Evolutionary conservation across 2,113 vertebrate genomes (phyloP).

Genomic region (Cebidichthys violaceus): DNA sequence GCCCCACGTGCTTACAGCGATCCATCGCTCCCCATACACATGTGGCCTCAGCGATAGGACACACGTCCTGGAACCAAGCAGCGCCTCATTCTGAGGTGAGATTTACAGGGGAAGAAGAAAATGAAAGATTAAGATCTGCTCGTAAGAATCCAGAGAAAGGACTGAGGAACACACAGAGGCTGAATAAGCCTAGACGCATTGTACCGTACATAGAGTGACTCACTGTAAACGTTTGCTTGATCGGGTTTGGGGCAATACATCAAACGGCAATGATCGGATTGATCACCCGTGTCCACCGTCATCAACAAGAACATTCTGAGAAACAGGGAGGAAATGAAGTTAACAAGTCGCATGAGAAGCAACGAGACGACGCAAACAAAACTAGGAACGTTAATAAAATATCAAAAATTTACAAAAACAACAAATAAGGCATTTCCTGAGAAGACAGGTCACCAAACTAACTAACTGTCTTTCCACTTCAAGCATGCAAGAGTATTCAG

Average conservation of each 20-base stretch:
- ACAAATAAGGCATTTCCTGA: neutral
- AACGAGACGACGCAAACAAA: neutral
- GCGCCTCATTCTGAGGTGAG: constrained; percentile 72
- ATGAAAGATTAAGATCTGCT: neutral
- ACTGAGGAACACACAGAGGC: too few relatives aligned
- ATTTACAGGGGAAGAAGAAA: neutral
- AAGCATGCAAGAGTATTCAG: neutral
- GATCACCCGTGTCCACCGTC: constrained; percentile 20
- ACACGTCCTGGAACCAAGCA: constrained; percentile 71
- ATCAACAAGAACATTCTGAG: constrained; percentile 51
- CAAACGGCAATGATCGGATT: constrained; percentile 42
- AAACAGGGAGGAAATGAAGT: neutral
- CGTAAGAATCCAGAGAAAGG: neutral
- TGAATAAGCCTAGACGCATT: neutral
- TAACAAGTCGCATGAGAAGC: neutral
- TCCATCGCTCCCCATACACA: constrained; percentile 89
- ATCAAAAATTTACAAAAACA: neutral
- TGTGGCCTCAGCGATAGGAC: constrained; percentile 83
- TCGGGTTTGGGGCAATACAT: constrained; percentile 50
- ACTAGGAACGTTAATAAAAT: neutral
- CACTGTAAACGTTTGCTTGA: constrained; percentile 57
- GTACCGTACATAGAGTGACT: constrained; percentile 22
- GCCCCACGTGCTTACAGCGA: constrained; percentile 98
- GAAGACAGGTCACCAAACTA: neutral
- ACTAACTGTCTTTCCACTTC: neutral